Evolutionary conservation across 1,140 invertebrate genomes (phyloP).

Genomic region (Mercenaria mercenaria): DNA sequence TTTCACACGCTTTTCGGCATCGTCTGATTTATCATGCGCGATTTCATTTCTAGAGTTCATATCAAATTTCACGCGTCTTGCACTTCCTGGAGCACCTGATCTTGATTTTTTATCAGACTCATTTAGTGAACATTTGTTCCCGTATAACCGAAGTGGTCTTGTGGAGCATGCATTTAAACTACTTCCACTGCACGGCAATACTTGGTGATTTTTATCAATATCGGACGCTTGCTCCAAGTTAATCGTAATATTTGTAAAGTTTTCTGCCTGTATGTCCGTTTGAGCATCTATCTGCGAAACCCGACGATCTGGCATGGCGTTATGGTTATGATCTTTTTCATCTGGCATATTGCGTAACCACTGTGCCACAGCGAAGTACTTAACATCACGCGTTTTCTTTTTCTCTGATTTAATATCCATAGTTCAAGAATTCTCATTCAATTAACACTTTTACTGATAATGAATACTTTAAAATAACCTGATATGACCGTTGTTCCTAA

Average conservation of each 20-base stretch:
- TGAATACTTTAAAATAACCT: no score
- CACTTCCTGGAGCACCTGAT: not conserved
- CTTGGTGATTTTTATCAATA: not conserved
- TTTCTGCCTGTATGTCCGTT: not conserved
- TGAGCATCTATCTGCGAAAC: not conserved
- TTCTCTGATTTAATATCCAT: not conserved
- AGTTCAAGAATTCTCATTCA: not conserved
- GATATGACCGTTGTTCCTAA: no score
- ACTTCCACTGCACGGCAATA: not conserved
- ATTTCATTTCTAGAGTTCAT: not conserved
- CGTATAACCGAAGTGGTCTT: not conserved
- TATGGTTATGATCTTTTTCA: not conserved
- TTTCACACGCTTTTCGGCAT: not conserved
- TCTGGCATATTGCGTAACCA: slow-evolving; percentile 10
- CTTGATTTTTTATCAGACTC: not conserved
- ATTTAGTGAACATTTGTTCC: not conserved
- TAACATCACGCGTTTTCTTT: not conserved
- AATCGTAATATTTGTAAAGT: not conserved
- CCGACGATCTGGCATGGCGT: not conserved
- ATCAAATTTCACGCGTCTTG: not conserved
- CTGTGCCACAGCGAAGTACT: not conserved
- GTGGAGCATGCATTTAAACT: not conserved
- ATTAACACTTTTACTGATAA: no score
- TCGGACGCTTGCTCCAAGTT: not conserved
- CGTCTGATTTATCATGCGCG: not conserved